phyloP scores from a whole-genome alignment of 2,888 invertebrate genomes.

The Sthenelais limicola region DNA sequence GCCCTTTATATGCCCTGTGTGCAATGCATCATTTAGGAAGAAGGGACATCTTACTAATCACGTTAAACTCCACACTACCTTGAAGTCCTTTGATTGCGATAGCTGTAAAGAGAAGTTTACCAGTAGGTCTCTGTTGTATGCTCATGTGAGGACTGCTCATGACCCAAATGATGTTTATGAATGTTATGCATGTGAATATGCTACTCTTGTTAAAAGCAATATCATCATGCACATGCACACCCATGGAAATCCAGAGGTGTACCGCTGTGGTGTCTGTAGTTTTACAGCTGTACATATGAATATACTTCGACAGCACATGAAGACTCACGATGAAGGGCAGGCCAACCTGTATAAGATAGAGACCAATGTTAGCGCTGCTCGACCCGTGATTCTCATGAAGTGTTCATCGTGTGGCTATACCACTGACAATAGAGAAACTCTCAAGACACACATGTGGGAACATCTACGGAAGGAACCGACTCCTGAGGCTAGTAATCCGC shows the following conservation, averaged over 20 bases:
- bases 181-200: slow-evolving; percentile 64
- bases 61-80: slow-evolving; percentile 64
- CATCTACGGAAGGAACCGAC: slow-evolving; percentile 53
- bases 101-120: slow-evolving; percentile 41
- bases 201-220: slow-evolving; percentile 46
- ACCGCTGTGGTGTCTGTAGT: slow-evolving; percentile 44
- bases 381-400: slow-evolving; percentile 57
- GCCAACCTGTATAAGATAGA: slow-evolving; percentile 18
- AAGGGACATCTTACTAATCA: slow-evolving; percentile 70
- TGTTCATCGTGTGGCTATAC: slow-evolving; percentile 69
- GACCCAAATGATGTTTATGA: slow-evolving; percentile 56
- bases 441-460: slow-evolving; percentile 63
- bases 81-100: slow-evolving; percentile 42
- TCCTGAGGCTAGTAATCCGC: background rate
- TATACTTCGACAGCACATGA: slow-evolving; percentile 43
- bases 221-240: slow-evolving; percentile 49
- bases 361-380: slow-evolving; percentile 1
- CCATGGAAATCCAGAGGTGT: slow-evolving; percentile 44
- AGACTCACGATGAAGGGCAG: slow-evolving; percentile 30
- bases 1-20: slow-evolving; percentile 66
- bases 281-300: slow-evolving; percentile 34
- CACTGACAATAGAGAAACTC: slow-evolving; percentile 56
- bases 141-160: slow-evolving; percentile 43
- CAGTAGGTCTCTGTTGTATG: slow-evolving; percentile 21
- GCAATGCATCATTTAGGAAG: slow-evolving; percentile 70